phyloP scores from a whole-genome alignment of 2,888 invertebrate genomes.

The Pasiphila rectangulata region DNA sequence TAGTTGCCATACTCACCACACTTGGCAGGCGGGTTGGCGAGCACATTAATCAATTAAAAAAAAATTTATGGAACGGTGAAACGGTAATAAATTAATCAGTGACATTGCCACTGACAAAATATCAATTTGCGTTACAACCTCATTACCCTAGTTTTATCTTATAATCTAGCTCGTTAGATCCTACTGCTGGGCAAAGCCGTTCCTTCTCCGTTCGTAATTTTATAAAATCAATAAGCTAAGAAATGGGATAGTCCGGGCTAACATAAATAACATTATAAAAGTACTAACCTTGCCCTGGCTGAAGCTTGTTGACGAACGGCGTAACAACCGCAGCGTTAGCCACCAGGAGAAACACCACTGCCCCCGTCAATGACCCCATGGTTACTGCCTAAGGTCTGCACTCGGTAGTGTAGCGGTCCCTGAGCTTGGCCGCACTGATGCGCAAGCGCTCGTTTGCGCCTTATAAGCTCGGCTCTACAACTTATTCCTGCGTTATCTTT shows the following conservation, averaged over 20 bases:
- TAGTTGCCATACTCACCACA: too few relatives aligned
- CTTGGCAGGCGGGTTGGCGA: too few relatives aligned
- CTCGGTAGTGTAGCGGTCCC: conserved; percentile 35
- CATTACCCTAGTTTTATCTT: too few relatives aligned
- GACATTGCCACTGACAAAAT: too few relatives aligned
- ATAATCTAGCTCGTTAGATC: too few relatives aligned
- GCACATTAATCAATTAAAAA: too few relatives aligned
- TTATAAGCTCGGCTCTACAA: conserved; percentile 58
- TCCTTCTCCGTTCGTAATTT: too few relatives aligned
- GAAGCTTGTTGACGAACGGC: conserved; percentile 62
- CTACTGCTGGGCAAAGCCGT: too few relatives aligned
- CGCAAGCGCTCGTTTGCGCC: conserved; percentile 51
- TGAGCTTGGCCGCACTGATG: conserved; percentile 52
- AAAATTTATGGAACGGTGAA: too few relatives aligned
- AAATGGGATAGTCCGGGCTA: not conserved
- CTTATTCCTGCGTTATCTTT: conserved; percentile 22
- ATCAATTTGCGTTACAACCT: too few relatives aligned
- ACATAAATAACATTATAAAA: not conserved
- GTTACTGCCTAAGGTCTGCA: conserved; percentile 51
- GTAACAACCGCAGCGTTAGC: conserved; percentile 48
- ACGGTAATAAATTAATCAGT: too few relatives aligned
- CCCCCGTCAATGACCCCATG: conserved; percentile 62
- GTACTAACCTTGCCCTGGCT: conserved; percentile 59
- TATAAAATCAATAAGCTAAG: too few relatives aligned
- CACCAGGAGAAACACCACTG: conserved; percentile 55